Conservation (phyloP, 1,140 invertebrate species). For the Penaeus vannamei region DNA sequence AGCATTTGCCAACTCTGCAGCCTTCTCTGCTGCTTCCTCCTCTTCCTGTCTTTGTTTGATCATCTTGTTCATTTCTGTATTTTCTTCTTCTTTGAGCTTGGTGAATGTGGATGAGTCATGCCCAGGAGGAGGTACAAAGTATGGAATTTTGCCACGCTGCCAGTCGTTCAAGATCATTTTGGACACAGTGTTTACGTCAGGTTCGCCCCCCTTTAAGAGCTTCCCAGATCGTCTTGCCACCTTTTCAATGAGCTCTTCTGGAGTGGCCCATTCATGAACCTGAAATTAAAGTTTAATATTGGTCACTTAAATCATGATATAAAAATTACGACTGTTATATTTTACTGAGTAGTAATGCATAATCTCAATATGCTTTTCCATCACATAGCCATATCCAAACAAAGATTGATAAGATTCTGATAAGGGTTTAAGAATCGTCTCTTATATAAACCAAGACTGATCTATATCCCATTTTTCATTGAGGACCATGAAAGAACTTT, state of each 20-base stretch:
- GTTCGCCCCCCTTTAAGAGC: slow-evolving; percentile 95
- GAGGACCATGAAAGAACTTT: too few relatives aligned
- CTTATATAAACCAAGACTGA: too few relatives aligned
- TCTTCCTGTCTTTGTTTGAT: slow-evolving; percentile 57
- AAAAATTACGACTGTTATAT: too few relatives aligned
- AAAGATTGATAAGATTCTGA: too few relatives aligned
- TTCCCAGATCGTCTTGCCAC: slow-evolving; percentile 89
- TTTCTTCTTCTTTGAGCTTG: slow-evolving; percentile 40
- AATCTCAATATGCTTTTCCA: too few relatives aligned
- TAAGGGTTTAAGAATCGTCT: too few relatives aligned
- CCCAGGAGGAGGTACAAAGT: slow-evolving; percentile 86
- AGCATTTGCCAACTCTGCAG: slow-evolving; percentile 70
- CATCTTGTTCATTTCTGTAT: slow-evolving; percentile 44
- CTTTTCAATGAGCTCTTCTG: slow-evolving; percentile 93
- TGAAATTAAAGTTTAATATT: background rate
- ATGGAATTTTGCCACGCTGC: slow-evolving; percentile 97
- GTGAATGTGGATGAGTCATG: slow-evolving; percentile 62
- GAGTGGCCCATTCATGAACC: slow-evolving; percentile 74
- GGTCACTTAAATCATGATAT: background rate
- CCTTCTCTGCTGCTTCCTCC: slow-evolving; percentile 40
- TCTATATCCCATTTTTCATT: too few relatives aligned
- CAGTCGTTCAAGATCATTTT: slow-evolving; percentile 99
- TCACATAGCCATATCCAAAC: too few relatives aligned
- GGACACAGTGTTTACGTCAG: slow-evolving; percentile 89
- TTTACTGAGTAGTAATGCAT: too few relatives aligned